A percentile compares a stretch with the other conserved stretches of the same genome.
Conservation (phyloP, 2,113 vertebrate genomes). For the Rhinolophus ferrumequinum region DNA sequence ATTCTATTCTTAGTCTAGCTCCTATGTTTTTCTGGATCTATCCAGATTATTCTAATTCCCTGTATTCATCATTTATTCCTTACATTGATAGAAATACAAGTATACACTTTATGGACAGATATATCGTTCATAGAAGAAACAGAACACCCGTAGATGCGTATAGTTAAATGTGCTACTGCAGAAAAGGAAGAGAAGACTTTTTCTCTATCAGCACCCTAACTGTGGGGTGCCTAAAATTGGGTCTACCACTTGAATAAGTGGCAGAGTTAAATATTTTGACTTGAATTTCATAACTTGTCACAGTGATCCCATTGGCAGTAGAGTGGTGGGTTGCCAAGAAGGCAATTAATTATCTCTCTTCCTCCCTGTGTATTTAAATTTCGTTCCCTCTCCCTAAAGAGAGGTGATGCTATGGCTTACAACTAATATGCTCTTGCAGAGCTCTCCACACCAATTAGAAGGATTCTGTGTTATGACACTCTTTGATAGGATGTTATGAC, state of each 20-base stretch:
- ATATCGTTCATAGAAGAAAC: slow-evolving; percentile 5
- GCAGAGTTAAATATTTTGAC: slow-evolving; percentile 81
- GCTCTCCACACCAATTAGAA: slow-evolving; percentile 79
- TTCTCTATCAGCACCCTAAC: slow-evolving; percentile 70
- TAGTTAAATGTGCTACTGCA: slow-evolving; percentile 43
- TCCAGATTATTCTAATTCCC: neutral
- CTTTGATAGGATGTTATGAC: slow-evolving; percentile 80
- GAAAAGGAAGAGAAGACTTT: slow-evolving; percentile 71
- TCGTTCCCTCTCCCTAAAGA: slow-evolving; percentile 72
- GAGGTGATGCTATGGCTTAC: slow-evolving; percentile 75
- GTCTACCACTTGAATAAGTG: slow-evolving; percentile 76
- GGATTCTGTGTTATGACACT: slow-evolving; percentile 81
- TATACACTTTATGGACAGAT: slow-evolving; percentile 45
- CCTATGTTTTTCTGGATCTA: slow-evolving; percentile 5
- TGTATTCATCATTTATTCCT: slow-evolving; percentile 22
- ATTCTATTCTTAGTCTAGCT: neutral
- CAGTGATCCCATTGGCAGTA: slow-evolving; percentile 78
- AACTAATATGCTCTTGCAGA: slow-evolving; percentile 68
- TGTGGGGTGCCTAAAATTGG: slow-evolving; percentile 80
- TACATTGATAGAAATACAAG: slow-evolving; percentile 16
- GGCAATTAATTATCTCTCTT: slow-evolving; percentile 80
- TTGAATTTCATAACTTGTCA: slow-evolving; percentile 80
- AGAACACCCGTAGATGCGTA: slow-evolving; percentile 45
- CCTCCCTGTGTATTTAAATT: slow-evolving; percentile 76
- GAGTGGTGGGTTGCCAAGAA: slow-evolving; percentile 79